phyloP scores from a whole-genome alignment of 2,797 vertebrate species.

The Masticophis lateralis region DNA sequence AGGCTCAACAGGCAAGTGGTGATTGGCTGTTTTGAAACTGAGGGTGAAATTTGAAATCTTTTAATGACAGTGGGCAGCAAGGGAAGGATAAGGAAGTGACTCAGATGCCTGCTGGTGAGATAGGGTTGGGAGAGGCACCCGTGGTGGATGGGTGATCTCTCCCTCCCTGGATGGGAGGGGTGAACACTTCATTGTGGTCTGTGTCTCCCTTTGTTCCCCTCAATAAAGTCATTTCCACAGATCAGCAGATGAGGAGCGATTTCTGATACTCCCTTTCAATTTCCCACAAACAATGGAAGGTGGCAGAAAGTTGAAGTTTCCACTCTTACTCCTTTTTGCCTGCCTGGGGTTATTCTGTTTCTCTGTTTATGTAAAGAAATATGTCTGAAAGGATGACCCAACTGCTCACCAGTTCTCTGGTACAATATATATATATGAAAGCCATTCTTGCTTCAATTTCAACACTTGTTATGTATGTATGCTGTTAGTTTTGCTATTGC shows the following conservation, averaged over 20 bases:
- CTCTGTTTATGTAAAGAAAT: not conserved
- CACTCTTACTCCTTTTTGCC: not conserved
- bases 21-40: not conserved
- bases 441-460: not conserved
- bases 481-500: not conserved
- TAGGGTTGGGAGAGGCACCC: not conserved
- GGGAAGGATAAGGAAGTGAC: not conserved
- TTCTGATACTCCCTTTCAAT: not conserved
- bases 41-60: not conserved
- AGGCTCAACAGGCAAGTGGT: not conserved
- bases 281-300: not conserved
- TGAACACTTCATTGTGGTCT: not conserved
- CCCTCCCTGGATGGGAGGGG: not conserved
- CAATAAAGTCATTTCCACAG: not conserved
- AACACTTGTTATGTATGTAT: not conserved
- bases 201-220: not conserved
- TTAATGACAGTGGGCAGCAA: not conserved
- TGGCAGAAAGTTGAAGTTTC: not conserved
- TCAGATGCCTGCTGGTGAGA: not conserved
- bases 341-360: not conserved
- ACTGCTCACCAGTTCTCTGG: not conserved
- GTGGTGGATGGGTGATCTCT: not conserved
- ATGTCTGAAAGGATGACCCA: not conserved
- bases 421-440: not conserved
- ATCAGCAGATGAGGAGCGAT: not conserved